Evolutionary conservation across 2,888 invertebrate species (phyloP).

Genomic region (Oeneis ivallda): DNA sequence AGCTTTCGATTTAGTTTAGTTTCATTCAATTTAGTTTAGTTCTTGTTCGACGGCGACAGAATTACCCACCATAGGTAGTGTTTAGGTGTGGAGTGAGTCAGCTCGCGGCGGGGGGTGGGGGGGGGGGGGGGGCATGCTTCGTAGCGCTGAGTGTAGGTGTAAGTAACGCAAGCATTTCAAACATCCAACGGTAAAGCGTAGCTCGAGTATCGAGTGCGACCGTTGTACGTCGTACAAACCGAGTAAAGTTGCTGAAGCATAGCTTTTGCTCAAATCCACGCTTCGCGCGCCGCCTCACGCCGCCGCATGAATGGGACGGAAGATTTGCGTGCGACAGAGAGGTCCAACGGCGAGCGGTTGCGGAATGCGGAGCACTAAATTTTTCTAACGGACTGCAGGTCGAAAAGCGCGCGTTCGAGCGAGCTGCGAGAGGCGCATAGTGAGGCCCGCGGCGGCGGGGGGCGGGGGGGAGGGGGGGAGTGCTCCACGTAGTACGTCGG

Average conservation of each 20-base stretch:
- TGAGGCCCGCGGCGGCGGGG: conserved; percentile 45
- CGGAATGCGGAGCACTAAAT: conserved; percentile 80
- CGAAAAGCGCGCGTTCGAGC: conserved; percentile 74
- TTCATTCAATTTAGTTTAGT: no score
- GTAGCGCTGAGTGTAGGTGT: conserved; percentile 15
- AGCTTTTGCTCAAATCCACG: conserved; percentile 16
- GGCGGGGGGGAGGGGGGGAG: conserved; percentile 56
- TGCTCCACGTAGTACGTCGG: conserved; percentile 75
- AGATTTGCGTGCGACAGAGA: conserved; percentile 60
- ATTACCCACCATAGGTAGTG: no score
- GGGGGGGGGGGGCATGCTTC: not conserved
- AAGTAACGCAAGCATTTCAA: conserved; percentile 12
- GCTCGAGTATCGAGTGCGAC: conserved; percentile 6
- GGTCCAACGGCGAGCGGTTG: conserved; percentile 55
- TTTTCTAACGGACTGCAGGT: conserved; percentile 79
- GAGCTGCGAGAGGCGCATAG: conserved; percentile 67
- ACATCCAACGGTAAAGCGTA: conserved; percentile 18
- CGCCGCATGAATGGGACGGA: conserved; percentile 38
- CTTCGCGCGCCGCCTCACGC: not conserved
- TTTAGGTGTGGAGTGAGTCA: not conserved
- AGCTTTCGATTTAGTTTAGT: no score
- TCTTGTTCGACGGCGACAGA: no score
- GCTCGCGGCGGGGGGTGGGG: not conserved
- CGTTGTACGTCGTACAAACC: not conserved
- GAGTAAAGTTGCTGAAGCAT: conserved; percentile 19